Evolutionary conservation across 2,888 invertebrate genomes (phyloP).

Genomic region (Chrysolina haemoptera): DNA sequence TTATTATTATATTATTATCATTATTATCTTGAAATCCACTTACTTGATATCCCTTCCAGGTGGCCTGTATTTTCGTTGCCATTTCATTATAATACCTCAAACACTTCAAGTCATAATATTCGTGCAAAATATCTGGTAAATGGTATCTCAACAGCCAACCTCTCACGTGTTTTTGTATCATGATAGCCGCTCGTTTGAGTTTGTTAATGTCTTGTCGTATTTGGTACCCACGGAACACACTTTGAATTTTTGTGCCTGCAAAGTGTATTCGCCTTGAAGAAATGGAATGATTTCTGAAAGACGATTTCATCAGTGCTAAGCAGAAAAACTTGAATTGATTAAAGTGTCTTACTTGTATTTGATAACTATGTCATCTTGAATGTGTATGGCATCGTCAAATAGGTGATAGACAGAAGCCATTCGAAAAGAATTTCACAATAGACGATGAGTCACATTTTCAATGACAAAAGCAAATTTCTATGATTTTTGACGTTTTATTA

Average conservation of each 20-base stretch:
- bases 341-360: slow-evolving; percentile 20
- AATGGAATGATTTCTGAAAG: slow-evolving; percentile 38
- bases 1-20: no score
- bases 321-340: neutral
- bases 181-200: slow-evolving; percentile 57
- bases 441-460: neutral
- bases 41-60: slow-evolving; percentile 64
- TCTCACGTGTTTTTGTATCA: slow-evolving; percentile 63
- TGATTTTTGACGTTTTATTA: neutral
- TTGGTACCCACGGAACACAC: slow-evolving; percentile 60
- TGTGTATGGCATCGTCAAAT: slow-evolving; percentile 49
- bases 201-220: slow-evolving; percentile 56
- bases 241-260: slow-evolving; percentile 64
- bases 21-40: slow-evolving; percentile 2
- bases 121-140: slow-evolving; percentile 53
- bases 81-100: slow-evolving; percentile 54
- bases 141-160: slow-evolving; percentile 61
- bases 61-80: slow-evolving; percentile 65
- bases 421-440: slow-evolving; percentile 33
- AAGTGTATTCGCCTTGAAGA: slow-evolving; percentile 39
- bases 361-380: slow-evolving; percentile 19
- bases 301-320: neutral
- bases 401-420: slow-evolving; percentile 67
- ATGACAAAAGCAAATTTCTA: neutral
- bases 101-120: slow-evolving; percentile 50